phyloP scores from a whole-genome alignment of 2,888 invertebrate genomes.

The Biston betularia region DNA sequence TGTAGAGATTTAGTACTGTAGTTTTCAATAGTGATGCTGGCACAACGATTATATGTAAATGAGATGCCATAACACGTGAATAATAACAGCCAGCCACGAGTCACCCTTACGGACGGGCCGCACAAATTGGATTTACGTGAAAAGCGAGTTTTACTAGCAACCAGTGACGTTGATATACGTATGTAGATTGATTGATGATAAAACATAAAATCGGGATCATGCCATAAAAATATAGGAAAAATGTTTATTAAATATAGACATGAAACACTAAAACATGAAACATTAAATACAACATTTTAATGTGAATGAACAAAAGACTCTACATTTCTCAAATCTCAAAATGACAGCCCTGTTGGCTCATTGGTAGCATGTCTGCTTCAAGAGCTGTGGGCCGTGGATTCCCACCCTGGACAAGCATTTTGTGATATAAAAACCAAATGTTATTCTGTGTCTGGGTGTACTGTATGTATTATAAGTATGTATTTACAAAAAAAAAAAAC shows the following conservation, averaged over 20 bases:
- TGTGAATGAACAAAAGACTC: too few relatives aligned
- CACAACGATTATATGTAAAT: constrained; percentile 85
- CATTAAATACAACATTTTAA: too few relatives aligned
- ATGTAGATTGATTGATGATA: constrained; percentile 56
- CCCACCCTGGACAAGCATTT: too few relatives aligned
- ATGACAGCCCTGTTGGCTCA: too few relatives aligned
- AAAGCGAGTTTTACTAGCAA: constrained; percentile 75
- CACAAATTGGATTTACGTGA: constrained; percentile 84
- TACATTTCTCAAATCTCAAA: too few relatives aligned
- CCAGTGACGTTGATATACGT: constrained; percentile 61
- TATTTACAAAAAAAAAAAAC: too few relatives aligned
- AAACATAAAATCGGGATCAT: neutral
- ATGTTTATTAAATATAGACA: neutral
- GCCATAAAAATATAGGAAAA: neutral
- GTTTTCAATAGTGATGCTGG: constrained; percentile 49
- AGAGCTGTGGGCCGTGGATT: too few relatives aligned
- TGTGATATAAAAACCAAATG: too few relatives aligned
- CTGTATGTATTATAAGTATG: too few relatives aligned
- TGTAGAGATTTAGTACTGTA: constrained; percentile 18
- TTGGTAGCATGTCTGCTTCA: too few relatives aligned
- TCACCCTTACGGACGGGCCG: constrained; percentile 80
- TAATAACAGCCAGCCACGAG: constrained; percentile 82
- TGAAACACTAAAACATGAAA: too few relatives aligned
- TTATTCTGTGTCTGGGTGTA: too few relatives aligned
- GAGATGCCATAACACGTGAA: constrained; percentile 86